Base-by-base conservation (phyloP, 2,888 invertebrate species). In the Nomada goodeniana region DNA sequence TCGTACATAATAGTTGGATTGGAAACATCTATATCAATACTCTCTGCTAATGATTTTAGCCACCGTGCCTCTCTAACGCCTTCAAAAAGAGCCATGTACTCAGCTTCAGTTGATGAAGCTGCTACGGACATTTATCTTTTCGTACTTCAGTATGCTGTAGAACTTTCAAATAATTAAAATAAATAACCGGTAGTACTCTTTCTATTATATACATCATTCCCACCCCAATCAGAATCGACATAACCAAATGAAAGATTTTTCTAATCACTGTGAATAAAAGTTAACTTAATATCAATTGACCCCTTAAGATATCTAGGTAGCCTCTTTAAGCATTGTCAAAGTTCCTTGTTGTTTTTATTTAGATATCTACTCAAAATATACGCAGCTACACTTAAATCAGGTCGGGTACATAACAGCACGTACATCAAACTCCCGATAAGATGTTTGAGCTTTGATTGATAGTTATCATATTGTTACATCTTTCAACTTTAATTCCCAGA, bases 11-110 rank as follows among this genome's bases (percentile, higher is more conserved):
- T 42, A 18, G 42, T 60, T 42, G 60, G 29, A 65, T 83, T 44
- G 42, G 42, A 20, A 57, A 84, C 82, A 57, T 85, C 64, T 63
- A 89, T 64, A 80, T 88, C 82, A 23, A 92, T 88, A 78, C 86
- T 89, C 55, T 13, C 57, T 73, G 82, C 84, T 59, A 89, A 83
- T 52, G 89, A 89, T 80, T 89, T 91, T 50, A 92, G 75, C 90
- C 89, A 92, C 18, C 90, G 64, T 5, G 91, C 90, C 82, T 92
- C 92, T 74, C 71, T 88, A 11, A 91, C 89, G 84, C 75, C 89
- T 84, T 90, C 90, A 83, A 81, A 90, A 11, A 89, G 85, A 23
- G 89, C 88, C 86, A 87, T 84, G 68, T 88, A 83, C 5, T 60
- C n/a, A 36, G 60, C 36, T 42, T 60, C 60, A 15, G 36, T 36